These are phyloP conservation scores for Abrostola triplasia DNA, from an alignment of 2,888 invertebrate genomes.

Conservation along the genomic window DNA sequence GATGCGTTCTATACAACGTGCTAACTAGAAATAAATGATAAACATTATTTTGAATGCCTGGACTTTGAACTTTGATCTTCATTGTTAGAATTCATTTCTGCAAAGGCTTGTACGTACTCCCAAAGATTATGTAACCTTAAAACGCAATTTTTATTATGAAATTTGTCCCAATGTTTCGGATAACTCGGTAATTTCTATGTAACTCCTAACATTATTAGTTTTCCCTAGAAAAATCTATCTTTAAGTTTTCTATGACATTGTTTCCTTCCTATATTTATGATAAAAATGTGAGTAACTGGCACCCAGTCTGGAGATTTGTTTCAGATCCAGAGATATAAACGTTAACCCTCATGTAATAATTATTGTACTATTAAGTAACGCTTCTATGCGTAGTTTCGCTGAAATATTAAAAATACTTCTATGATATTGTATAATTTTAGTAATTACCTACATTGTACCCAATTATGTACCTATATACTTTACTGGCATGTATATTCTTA, in stretches of 20 bases:
- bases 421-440: slow-evolving; percentile 86
- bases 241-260: slow-evolving; percentile 23
- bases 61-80: slow-evolving; percentile 74
- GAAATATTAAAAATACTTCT: slow-evolving; percentile 80
- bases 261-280: slow-evolving; percentile 36
- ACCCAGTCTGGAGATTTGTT: slow-evolving; percentile 80
- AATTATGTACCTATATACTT: slow-evolving; percentile 84
- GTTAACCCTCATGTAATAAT: slow-evolving; percentile 80
- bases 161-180: slow-evolving; percentile 51
- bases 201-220: slow-evolving; percentile 35
- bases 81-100: slow-evolving; percentile 80
- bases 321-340: slow-evolving; percentile 77
- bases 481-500: slow-evolving; percentile 81
- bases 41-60: slow-evolving; percentile 84
- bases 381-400: slow-evolving; percentile 85
- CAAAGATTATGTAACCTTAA: slow-evolving; percentile 62
- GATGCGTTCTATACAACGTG: slow-evolving; percentile 89
- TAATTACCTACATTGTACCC: slow-evolving; percentile 84
- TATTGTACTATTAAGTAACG: slow-evolving; percentile 85
- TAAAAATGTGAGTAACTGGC: slow-evolving; percentile 59
- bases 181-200: slow-evolving; percentile 29
- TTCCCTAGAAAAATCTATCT: slow-evolving; percentile 22
- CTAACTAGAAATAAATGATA: slow-evolving; percentile 87
- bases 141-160: slow-evolving; percentile 43
- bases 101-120: slow-evolving; percentile 78